Base-by-base conservation (phyloP, 2,113 vertebrate genomes). In the Siniperca chuatsi region DNA sequence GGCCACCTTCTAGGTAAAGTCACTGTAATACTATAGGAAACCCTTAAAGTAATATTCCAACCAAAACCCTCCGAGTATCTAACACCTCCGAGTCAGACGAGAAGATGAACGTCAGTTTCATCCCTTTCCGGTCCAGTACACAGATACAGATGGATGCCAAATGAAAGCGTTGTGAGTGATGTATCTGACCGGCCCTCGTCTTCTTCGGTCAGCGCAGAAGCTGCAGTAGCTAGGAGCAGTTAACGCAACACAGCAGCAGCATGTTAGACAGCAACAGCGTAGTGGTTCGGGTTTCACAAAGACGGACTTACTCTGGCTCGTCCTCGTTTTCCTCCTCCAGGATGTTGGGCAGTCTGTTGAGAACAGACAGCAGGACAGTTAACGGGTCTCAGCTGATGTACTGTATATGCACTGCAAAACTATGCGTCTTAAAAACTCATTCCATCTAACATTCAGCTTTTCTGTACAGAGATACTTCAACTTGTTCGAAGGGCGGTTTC, bases 241-340 rank as follows among this genome's bases (percentile, higher is more conserved):
- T n/a, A 23, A 23, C 69, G 23, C 29, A 21, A 35, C 25, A 12
- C 4, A n/a, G 52, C 33, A 60, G 40, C n/a, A 61, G 46, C 6
- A 20, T 6, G 12, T 11, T 16, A 29, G 67, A 21, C 1, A 52
- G 25, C 4, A 15, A 35, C 46, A 21, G 57, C 18, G 15, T 4
- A 25, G 3, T 12, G 42, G 55, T 8, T 23, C 29, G 20, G 29
- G 33, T 9, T 64, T 55, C 71, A 23, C 1, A 0, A 66, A 42
- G 37, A 46, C 0, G 48, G 44, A 94, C 96, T 95, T 90, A 96
- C 95, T 95, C 95, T 73, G 92, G 90, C 0, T 95, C 94, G 4
- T 96, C 95, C 79, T 96, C 95, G 29, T 94, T 93, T 11, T 96
- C 95, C 90, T 96, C 95, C 84, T 96, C 95, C 80, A 83, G 92